Conservation (phyloP, 2,797 vertebrate species). For the Gymnocypris eckloni region DNA sequence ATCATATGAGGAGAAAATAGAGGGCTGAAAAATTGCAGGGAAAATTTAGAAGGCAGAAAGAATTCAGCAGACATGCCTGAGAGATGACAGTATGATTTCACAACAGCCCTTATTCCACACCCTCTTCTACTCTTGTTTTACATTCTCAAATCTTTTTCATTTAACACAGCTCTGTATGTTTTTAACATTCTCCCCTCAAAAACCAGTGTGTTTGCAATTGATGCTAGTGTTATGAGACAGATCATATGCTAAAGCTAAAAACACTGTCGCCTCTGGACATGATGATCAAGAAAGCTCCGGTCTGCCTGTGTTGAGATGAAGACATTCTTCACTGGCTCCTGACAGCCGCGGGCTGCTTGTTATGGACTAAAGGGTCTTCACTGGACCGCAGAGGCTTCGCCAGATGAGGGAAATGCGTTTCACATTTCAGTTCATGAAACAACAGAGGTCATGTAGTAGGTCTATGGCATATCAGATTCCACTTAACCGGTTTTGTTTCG, state of each 20-base stretch:
- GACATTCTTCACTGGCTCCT: conserved; percentile 23
- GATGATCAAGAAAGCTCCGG: conserved; percentile 7
- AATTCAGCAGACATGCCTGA: conserved; percentile 52
- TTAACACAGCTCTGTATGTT: conserved; percentile 24
- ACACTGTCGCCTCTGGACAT: conserved; percentile 23
- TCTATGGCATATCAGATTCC: neutral
- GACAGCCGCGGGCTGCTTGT: conserved; percentile 39
- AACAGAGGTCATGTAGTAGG: conserved; percentile 28
- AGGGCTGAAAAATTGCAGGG: conserved; percentile 22
- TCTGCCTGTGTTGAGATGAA: conserved; percentile 33
- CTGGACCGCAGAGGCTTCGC: conserved; percentile 11
- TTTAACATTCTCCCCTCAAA: conserved; percentile 34
- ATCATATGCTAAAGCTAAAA: conserved; percentile 26
- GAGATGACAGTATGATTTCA: conserved; percentile 58
- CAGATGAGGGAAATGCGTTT: conserved; percentile 42
- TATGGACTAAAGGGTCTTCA: conserved; percentile 35
- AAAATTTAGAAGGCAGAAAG: conserved; percentile 31
- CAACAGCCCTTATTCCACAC: conserved; percentile 46
- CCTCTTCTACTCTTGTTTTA: conserved; percentile 31
- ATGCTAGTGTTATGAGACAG: neutral
- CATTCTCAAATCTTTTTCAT: conserved; percentile 1
- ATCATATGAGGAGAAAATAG: conserved; percentile 54
- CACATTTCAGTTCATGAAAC: conserved; percentile 33
- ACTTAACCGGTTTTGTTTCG: neutral
- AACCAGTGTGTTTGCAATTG: neutral